phyloP scores from a whole-genome alignment of 1,140 invertebrate genomes.

The Manduca sexta region DNA sequence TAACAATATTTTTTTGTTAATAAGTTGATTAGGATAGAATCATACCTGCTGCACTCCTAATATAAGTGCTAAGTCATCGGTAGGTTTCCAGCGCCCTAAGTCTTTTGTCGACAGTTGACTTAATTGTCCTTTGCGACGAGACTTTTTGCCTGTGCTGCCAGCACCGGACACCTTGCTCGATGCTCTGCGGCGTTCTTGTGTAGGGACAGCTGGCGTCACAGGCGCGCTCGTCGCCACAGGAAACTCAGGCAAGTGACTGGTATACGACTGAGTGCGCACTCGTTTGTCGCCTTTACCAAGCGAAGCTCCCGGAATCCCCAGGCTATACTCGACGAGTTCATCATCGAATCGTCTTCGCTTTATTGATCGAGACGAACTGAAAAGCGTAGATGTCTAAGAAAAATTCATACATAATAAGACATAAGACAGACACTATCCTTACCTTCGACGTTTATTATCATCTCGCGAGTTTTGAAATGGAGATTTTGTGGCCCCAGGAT shows the following conservation, averaged over 20 bases:
- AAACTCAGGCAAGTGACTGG: conserved; percentile 73
- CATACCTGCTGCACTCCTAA: conserved; percentile 92
- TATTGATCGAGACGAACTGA: conserved; percentile 92
- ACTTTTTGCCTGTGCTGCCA: conserved; percentile 54
- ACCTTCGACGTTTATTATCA: conserved; percentile 62
- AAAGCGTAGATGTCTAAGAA: conserved; percentile 7
- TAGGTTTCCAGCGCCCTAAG: conserved; percentile 96
- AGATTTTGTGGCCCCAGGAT: conserved; percentile 37
- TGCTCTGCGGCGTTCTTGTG: conserved; percentile 37
- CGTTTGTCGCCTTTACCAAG: conserved; percentile 72
- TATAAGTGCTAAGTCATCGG: conserved; percentile 95
- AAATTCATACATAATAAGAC: no score
- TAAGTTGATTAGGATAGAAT: no score
- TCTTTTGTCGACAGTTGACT: conserved; percentile 84
- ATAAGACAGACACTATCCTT: neutral
- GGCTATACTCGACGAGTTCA: conserved; percentile 92
- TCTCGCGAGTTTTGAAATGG: conserved; percentile 45
- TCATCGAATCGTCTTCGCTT: conserved; percentile 97
- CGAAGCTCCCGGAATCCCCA: conserved; percentile 78
- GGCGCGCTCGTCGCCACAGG: conserved; percentile 64
- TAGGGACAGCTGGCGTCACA: conserved; percentile 49
- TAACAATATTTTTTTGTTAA: no score
- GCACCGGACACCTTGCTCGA: conserved; percentile 54
- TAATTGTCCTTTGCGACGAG: conserved; percentile 76
- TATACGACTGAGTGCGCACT: conserved; percentile 74